Evolutionary conservation across 35 echinoderm and acorn worm genomes (phyloP).

Genomic region (Diadema setosum): DNA sequence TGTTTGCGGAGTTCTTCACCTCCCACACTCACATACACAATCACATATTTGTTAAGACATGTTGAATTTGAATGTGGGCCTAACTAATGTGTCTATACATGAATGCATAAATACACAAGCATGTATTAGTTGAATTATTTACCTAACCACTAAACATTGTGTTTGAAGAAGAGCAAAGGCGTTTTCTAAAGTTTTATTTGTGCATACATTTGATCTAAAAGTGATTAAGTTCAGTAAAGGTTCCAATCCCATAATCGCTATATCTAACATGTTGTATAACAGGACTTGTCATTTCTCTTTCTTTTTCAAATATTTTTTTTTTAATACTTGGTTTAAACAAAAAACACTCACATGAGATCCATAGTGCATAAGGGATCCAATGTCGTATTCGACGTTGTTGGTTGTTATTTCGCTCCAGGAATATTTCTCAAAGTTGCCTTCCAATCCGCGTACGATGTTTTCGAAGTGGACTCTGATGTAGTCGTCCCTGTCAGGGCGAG

Average conservation of each 20-base stretch:
- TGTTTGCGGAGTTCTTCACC: no score
- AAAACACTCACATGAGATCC: slow-evolving; percentile 31
- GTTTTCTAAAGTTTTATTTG: not conserved
- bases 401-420: not conserved
- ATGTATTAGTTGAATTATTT: no score
- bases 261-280: no score
- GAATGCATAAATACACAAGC: no score
- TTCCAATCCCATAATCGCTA: not conserved
- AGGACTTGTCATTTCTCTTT: no score
- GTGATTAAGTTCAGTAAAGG: not conserved
- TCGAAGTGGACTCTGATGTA: slow-evolving; percentile 53
- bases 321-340: not conserved
- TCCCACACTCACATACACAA: no score
- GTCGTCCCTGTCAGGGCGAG: slow-evolving; percentile 72
- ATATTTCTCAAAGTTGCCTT: slow-evolving; percentile 43
- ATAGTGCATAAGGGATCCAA: slow-evolving; percentile 84
- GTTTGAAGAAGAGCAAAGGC: not conserved
- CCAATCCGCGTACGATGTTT: slow-evolving; percentile 22
- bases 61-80: not conserved
- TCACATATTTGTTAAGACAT: not conserved
- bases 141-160: no score
- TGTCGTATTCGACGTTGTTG: slow-evolving; percentile 57
- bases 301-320: not conserved
- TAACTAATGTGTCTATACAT: no score
- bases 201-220: not conserved